Percentiles rank a stretch among this genome's conserved stretches.
phyloP scores from a whole-genome alignment of 2,797 vertebrate genomes.

The Iguana delicatissima region DNA sequence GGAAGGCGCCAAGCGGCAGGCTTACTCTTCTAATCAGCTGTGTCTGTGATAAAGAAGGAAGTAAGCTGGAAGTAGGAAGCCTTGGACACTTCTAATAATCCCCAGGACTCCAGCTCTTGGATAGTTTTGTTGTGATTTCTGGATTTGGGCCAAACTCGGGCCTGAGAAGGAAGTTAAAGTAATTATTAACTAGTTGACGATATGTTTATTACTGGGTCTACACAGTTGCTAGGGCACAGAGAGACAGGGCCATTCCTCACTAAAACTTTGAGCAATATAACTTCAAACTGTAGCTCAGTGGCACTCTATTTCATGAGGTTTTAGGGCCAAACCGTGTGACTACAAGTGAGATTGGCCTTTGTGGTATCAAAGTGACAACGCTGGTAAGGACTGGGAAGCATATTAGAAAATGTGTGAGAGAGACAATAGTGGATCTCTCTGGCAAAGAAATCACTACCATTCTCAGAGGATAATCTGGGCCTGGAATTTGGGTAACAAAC shows the following conservation, averaged over 20 bases:
- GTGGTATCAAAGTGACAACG: too few species aligned
- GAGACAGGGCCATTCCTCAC: constrained; percentile 30
- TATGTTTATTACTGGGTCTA: constrained; percentile 44
- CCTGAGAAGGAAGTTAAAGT: constrained; percentile 50
- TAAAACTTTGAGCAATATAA: not conserved
- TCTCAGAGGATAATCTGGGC: too few species aligned
- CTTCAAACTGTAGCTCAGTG: too few species aligned
- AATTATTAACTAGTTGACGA: constrained; percentile 44
- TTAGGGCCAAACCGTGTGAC: too few species aligned
- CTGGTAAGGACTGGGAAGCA: too few species aligned
- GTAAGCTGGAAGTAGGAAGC: constrained; percentile 72
- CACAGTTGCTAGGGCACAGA: constrained; percentile 22
- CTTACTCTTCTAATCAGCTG: constrained; percentile 80
- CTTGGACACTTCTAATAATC: constrained; percentile 78
- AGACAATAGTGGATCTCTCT: too few species aligned
- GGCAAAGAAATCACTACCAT: too few species aligned
- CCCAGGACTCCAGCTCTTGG: constrained; percentile 67
- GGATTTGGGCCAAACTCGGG: constrained; percentile 67
- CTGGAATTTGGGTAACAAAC: too few species aligned
- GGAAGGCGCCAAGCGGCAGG: constrained; percentile 76
- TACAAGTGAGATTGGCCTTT: too few species aligned
- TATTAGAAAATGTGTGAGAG: too few species aligned
- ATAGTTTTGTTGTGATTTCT: constrained; percentile 67
- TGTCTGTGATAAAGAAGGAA: constrained; percentile 80
- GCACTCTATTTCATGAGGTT: too few species aligned